Evolutionary conservation across 2,113 vertebrate species (phyloP), one percentile per base, ranked within the genome.

Genomic region (Sorex araneus): DNA sequence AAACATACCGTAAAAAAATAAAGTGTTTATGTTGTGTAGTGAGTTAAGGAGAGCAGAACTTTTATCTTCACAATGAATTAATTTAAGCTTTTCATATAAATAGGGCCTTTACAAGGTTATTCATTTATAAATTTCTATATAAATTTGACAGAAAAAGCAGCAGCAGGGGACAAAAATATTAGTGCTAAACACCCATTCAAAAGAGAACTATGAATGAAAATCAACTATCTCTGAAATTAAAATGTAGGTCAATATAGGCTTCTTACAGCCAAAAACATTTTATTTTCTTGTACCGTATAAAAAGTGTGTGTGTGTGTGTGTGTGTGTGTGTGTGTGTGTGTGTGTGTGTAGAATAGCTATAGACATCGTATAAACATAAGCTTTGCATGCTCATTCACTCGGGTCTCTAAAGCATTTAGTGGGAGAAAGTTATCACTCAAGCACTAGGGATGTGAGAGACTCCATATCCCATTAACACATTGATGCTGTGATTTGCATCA

Each of bases 11-110:
- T 84, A 78, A 94, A 90, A 94, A 97, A 89, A 93, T 34, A 90
- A 93, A 89, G 25, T 90, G 15, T 80, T 90, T 83, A 66, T 64
- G 43, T 40, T 84, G 84, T 80, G 47, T 81, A 80, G 57, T 90
- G 30, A 83, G 63, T 77, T 74, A 92, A 86, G 64, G 45, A 91
- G 27, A 92, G n/a, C 18, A 81, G 69, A 92, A 84, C 76, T 87
- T 95, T 93, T 94, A 86, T 92, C 92, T 95, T 88, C 67, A 73
- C 86, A 89, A 60, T 92, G 89, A 94, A 88, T 97, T 94, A 85
- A 92, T 83, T 92, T 93, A 75, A 84, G 32, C 81, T 32, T 64
- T 96, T 45, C 13, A 89, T 94, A 90, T 87, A 82, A 90, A 89
- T 63, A 92, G 92, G 67, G 47, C 79, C 34, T 21, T 87, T 19